phyloP scores from a whole-genome alignment of 64 coral and sea anemone genomes.

The Dendronephthya gigantea region DNA sequence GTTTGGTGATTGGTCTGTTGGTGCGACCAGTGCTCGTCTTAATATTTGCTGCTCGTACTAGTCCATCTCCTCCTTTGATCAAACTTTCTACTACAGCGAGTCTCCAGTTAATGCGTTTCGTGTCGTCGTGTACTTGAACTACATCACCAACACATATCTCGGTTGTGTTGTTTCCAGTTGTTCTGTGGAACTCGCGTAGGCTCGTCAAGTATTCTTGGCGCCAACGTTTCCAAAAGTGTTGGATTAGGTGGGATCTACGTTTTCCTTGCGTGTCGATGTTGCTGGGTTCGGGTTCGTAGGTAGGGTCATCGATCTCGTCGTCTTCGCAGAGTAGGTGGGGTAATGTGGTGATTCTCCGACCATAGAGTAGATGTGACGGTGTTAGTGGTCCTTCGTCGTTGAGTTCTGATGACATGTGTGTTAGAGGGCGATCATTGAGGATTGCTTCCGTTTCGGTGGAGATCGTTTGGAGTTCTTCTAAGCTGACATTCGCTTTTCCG shows the following conservation, averaged over 20 bases:
- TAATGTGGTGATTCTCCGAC: constrained; percentile 20
- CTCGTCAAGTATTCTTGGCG: constrained; percentile 25
- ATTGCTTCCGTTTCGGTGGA: not conserved
- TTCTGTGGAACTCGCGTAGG: not conserved
- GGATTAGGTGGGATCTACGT: too few species aligned
- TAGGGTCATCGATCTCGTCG: constrained; percentile 33
- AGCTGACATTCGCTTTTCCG: not conserved
- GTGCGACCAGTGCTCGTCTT: constrained; percentile 21
- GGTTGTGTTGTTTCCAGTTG: not conserved
- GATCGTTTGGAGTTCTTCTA: not conserved
- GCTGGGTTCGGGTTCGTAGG: constrained; percentile 11
- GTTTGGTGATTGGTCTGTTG: constrained; percentile 32
- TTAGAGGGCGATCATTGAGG: not conserved
- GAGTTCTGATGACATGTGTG: not conserved
- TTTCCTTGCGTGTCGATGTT: too few species aligned
- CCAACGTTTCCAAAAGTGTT: constrained; percentile 22
- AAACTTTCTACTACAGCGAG: constrained; percentile 23
- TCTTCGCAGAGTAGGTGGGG: not conserved
- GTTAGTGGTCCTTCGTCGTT: not conserved
- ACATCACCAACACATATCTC: not conserved
- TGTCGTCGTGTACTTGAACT: constrained; percentile 39
- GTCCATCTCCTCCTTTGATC: constrained; percentile 17
- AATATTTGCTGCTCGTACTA: constrained; percentile 36
- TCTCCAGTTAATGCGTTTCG: constrained; percentile 14
- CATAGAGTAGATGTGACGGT: constrained; percentile 21